Evolutionary conservation across 2,888 invertebrate species (phyloP).

Genomic region (Pegoplata infirma): DNA sequence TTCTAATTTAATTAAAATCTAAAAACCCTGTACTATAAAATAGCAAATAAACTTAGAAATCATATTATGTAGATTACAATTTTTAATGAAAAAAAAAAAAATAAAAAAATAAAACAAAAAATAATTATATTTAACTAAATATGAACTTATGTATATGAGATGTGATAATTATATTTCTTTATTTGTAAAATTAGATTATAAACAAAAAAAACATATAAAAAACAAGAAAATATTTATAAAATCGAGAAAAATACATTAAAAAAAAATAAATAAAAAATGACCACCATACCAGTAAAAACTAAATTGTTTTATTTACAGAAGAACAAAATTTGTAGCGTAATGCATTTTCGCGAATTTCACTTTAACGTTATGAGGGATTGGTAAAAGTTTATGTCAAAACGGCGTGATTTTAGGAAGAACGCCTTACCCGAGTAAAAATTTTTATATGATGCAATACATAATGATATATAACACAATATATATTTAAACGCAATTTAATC

Average conservation of each 20-base stretch:
- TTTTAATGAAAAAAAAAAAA: conserved; percentile 18
- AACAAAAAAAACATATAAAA: conserved; percentile 34
- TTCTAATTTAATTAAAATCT: background rate
- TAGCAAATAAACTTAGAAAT: conserved; percentile 34
- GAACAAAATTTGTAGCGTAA: too few relatives aligned
- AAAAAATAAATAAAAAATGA: conserved; percentile 62
- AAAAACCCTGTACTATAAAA: conserved; percentile 17
- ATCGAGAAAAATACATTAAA: conserved; percentile 32
- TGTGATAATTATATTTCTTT: conserved; percentile 65
- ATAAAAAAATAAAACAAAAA: conserved; percentile 19
- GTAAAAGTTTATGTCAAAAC: too few relatives aligned
- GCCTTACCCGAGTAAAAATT: too few relatives aligned
- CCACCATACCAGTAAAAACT: conserved; percentile 69
- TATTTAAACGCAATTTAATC: too few relatives aligned
- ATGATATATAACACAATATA: too few relatives aligned
- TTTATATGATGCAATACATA: too few relatives aligned
- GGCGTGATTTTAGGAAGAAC: too few relatives aligned
- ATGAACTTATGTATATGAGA: conserved; percentile 64
- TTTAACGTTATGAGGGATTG: too few relatives aligned
- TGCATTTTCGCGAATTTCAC: too few relatives aligned
- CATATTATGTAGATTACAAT: conserved; percentile 44
- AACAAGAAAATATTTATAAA: conserved; percentile 34
- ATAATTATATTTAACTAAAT: conserved; percentile 54
- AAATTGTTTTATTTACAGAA: background rate
- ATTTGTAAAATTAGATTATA: conserved; percentile 50